Conservation (phyloP, 2,888 invertebrate genomes). For the Nomada flava region DNA sequence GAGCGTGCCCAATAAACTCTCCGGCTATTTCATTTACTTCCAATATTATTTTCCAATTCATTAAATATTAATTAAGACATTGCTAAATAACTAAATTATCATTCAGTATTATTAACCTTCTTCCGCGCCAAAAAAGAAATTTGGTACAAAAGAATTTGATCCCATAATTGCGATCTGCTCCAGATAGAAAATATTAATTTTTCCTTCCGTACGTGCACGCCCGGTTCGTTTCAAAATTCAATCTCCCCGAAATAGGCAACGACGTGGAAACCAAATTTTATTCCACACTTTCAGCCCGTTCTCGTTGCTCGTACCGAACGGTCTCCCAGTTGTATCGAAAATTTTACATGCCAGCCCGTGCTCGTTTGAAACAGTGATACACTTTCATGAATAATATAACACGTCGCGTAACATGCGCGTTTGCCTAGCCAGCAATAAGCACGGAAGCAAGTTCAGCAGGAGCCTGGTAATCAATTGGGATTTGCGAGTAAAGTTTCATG, state of each 20-base stretch:
- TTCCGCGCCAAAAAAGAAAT: too few relatives aligned
- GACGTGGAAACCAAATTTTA: not conserved
- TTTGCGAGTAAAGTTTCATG: slow-evolving; percentile 8
- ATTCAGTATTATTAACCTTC: too few relatives aligned
- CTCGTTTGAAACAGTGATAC: slow-evolving; percentile 12
- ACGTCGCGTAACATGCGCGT: not conserved
- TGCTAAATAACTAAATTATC: too few relatives aligned
- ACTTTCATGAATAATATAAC: slow-evolving; percentile 17
- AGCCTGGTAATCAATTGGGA: slow-evolving; percentile 33
- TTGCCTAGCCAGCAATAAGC: slow-evolving; percentile 25
- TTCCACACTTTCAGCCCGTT: not conserved
- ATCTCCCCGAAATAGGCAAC: not conserved
- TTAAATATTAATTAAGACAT: too few relatives aligned
- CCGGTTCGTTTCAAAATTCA: not conserved
- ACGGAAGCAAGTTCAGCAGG: not conserved
- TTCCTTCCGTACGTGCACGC: not conserved
- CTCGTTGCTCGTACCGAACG: not conserved
- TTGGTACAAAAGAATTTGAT: not conserved
- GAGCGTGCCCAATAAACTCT: too few relatives aligned
- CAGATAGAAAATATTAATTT: not conserved
- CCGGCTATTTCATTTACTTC: too few relatives aligned
- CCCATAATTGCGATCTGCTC: too few relatives aligned
- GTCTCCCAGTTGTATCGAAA: not conserved
- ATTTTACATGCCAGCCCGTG: not conserved
- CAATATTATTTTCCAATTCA: too few relatives aligned